These are phyloP conservation scores for Vesta saturnalis DNA, from an alignment of 2,888 invertebrate genomes.

Conservation along the genomic window DNA sequence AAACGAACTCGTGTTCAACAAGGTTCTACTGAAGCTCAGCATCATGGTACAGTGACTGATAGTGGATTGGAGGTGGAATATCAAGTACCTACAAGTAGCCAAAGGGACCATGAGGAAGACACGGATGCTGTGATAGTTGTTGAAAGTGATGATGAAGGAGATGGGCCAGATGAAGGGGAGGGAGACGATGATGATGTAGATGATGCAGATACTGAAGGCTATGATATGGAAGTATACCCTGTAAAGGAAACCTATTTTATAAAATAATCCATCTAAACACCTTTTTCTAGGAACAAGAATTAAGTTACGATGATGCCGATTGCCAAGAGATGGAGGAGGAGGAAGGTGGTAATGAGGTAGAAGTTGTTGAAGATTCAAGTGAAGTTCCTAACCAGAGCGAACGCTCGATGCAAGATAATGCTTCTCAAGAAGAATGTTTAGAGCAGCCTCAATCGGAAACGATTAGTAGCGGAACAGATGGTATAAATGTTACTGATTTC, in stretches of 20 bases:
- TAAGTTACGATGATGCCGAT: slow-evolving; percentile 66
- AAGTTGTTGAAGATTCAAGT: slow-evolving; percentile 71
- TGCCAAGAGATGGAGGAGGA: slow-evolving; percentile 63
- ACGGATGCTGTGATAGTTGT: slow-evolving; percentile 73
- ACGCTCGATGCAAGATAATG: slow-evolving; percentile 50
- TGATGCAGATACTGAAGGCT: slow-evolving; percentile 67
- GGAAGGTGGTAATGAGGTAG: slow-evolving; percentile 65
- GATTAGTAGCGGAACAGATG: slow-evolving; percentile 80
- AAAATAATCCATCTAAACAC: not conserved
- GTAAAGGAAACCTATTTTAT: slow-evolving; percentile 18
- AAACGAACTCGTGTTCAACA: slow-evolving; percentile 66
- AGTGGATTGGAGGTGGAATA: slow-evolving; percentile 78
- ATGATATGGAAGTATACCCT: slow-evolving; percentile 63
- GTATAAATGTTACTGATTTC: slow-evolving; percentile 50
- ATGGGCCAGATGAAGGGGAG: slow-evolving; percentile 63
- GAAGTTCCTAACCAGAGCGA: slow-evolving; percentile 72
- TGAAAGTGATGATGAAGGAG: slow-evolving; percentile 81
- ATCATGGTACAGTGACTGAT: slow-evolving; percentile 58
- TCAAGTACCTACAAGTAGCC: slow-evolving; percentile 87
- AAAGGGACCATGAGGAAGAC: slow-evolving; percentile 87
- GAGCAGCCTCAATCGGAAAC: slow-evolving; percentile 69
- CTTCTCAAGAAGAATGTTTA: slow-evolving; percentile 59
- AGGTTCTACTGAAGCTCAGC: slow-evolving; percentile 40
- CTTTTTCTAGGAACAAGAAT: slow-evolving; percentile 62
- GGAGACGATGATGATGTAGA: slow-evolving; percentile 64